Conservation (phyloP, 2,113 vertebrate species). For the Oryzias melastigma region DNA sequence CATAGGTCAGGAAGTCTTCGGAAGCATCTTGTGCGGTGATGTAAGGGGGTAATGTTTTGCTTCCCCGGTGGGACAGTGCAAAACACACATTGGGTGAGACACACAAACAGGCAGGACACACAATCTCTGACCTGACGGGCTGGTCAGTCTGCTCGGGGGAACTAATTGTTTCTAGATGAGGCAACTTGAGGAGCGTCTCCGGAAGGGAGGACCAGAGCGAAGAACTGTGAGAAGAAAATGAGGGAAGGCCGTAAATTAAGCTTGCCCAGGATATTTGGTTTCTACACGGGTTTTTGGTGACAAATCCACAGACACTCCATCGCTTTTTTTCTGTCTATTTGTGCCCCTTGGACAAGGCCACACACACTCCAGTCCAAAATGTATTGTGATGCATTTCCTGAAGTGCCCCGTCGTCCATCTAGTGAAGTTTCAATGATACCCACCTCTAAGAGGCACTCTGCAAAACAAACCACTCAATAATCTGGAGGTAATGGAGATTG, state of each 20-base stretch:
- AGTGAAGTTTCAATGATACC: conserved; percentile 68
- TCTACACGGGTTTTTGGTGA: conserved; percentile 56
- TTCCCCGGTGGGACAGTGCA: conserved; percentile 42
- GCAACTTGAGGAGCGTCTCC: conserved; percentile 68
- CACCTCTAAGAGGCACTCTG: conserved; percentile 69
- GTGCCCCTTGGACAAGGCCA: conserved; percentile 41
- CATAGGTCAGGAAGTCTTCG: conserved; percentile 57
- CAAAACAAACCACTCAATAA: conserved; percentile 79
- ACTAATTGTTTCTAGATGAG: conserved; percentile 78
- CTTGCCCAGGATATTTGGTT: conserved; percentile 66
- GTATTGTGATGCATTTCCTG: conserved; percentile 64
- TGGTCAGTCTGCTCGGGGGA: conserved; percentile 47
- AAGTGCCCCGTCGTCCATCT: conserved; percentile 66
- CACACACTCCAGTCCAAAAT: conserved; percentile 47
- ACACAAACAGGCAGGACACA: conserved; percentile 26
- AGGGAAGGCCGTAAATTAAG: conserved; percentile 62
- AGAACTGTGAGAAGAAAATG: conserved; percentile 47
- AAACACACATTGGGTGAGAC: conserved; percentile 12
- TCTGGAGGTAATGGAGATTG: conserved; percentile 71
- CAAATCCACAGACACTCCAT: conserved; percentile 45
- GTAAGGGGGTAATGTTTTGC: conserved; percentile 53
- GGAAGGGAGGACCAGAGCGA: conserved; percentile 65
- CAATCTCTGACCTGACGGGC: conserved; percentile 29
- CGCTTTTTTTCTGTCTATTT: conserved; percentile 39
- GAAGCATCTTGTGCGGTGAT: conserved; percentile 69